Conservation (phyloP, 64 coral and sea anemone genomes). For the Actinia tenebrosa region DNA sequence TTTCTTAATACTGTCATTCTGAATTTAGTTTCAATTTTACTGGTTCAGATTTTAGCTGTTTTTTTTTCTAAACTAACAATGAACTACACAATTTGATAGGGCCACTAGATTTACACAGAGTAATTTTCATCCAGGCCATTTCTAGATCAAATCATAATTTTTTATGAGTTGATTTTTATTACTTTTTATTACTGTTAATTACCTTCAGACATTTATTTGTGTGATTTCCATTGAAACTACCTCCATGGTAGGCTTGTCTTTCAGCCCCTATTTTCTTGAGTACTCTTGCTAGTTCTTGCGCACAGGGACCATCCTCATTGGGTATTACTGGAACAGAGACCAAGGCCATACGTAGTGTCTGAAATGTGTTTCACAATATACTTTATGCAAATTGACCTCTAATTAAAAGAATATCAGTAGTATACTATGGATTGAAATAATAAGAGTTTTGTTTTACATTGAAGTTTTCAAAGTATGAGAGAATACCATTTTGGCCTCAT, state of each 20-base stretch:
- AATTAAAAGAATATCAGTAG: too few relatives aligned
- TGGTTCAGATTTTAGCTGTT: too few relatives aligned
- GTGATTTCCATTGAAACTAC: slow-evolving; percentile 33
- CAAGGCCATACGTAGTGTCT: neutral
- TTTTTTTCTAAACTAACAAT: too few relatives aligned
- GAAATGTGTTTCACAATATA: neutral
- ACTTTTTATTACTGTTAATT: neutral
- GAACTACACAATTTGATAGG: too few relatives aligned
- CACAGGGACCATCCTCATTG: neutral
- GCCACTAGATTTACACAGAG: too few relatives aligned
- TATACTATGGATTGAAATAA: too few relatives aligned
- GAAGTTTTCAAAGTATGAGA: too few relatives aligned
- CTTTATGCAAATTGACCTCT: too few relatives aligned
- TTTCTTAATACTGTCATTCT: neutral
- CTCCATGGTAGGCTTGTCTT: slow-evolving; percentile 19
- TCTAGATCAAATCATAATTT: too few relatives aligned
- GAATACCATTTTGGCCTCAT: neutral
- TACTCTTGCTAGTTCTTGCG: neutral
- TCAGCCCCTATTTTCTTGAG: slow-evolving; percentile 26
- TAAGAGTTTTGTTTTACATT: too few relatives aligned
- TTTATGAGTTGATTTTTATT: neutral
- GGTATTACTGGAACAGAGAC: neutral
- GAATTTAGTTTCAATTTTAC: too few relatives aligned
- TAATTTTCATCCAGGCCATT: too few relatives aligned
- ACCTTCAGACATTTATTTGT: slow-evolving; percentile 41